Base-by-base conservation (phyloP, 2,888 invertebrate genomes). In the Archaeoteleia sp. region DNA sequence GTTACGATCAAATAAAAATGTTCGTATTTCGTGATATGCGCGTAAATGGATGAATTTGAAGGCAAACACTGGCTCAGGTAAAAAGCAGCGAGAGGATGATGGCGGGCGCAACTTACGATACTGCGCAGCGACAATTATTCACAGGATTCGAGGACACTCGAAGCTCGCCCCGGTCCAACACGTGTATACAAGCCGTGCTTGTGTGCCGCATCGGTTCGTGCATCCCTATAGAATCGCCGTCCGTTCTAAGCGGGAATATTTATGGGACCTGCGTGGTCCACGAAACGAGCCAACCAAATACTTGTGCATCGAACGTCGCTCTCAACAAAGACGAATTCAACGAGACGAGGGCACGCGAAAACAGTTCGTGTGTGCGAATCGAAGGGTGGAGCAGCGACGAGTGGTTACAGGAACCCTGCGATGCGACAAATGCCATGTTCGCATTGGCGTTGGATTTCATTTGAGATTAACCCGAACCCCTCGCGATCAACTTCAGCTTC, bases 121-220 rank as follows among this genome's bases (percentile, higher is more conserved):
- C 17, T 40, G 42, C 60, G 48, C 43, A 51, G 45, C 45, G 49
- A 49, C 65, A 49, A 67, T 67, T 67, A 67, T 67, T 67, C 61
- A 67, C 55, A 37, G 20, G 37, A 37, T 29, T 42, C 35, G 55
- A 40, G 27, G 8, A 40, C 45, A 39, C 34, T 51, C 35, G 51
- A 49, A 42, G 34, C 51, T 23, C 23, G 9, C 5, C 2, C 27
- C 29, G 35, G 27, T 23, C 35, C 27, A 37, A 27, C 37, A 37
- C 49, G 49, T 39, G 37, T 49, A 37, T 13, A 35, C 15, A 32
- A 20, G 14, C 13, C 37, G 37, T n/a, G n/a, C 20, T 29, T 27
- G 37, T 13, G 25, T 9, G 14, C 13, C 5, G 37, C 7, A 8
- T 1, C 15, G 1, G 46, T 39, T 27, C 32, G 14, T 39, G 35